Evolutionary conservation across 2,797 vertebrate species (phyloP).

Genomic region (Chromobotia macracanthus): DNA sequence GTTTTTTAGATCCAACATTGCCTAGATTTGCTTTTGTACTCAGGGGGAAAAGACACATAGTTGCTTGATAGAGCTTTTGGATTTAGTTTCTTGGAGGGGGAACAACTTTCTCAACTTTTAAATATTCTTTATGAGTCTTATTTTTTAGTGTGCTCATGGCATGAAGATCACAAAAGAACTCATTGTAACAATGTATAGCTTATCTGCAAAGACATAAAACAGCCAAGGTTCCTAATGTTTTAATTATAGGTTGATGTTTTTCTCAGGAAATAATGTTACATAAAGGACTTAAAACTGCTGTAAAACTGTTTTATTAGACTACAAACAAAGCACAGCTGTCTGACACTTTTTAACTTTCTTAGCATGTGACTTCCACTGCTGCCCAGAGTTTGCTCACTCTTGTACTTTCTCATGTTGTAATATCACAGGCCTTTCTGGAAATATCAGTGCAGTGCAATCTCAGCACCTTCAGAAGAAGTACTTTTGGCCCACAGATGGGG

Average conservation of each 20-base stretch:
- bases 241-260: neutral
- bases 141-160: neutral
- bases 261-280: neutral
- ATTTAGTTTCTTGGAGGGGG: neutral
- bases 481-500: slow-evolving; percentile 24
- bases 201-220: neutral
- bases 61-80: neutral
- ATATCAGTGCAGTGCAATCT: slow-evolving; percentile 48
- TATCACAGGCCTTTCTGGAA: slow-evolving; percentile 43
- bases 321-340: slow-evolving; percentile 27
- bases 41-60: slow-evolving; percentile 10
- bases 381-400: slow-evolving; percentile 36
- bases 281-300: slow-evolving; percentile 4
- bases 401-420: slow-evolving; percentile 12
- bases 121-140: neutral
- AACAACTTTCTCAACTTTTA: neutral
- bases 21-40: slow-evolving; percentile 24
- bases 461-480: slow-evolving; percentile 42
- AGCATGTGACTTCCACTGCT: slow-evolving; percentile 18
- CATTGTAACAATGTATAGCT: neutral
- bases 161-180: neutral
- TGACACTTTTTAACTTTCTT: slow-evolving; percentile 34
- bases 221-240: neutral
- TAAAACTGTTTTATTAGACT: slow-evolving; percentile 27
- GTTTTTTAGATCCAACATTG: neutral